Evolutionary conservation across 2,113 vertebrate species (phyloP).

Genomic region (Trichomycterus rosablanca): DNA sequence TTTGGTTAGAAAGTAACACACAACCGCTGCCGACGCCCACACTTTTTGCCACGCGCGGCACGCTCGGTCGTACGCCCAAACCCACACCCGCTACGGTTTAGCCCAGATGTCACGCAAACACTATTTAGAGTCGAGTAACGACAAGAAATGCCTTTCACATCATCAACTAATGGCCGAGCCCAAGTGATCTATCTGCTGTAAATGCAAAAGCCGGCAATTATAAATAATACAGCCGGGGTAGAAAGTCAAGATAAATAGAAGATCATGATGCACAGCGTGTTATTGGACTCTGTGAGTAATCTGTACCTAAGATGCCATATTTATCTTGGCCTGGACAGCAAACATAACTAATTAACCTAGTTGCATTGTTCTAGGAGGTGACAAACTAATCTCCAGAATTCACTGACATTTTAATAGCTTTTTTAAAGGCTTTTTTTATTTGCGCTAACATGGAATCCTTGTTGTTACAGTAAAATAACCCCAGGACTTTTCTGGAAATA

Average conservation of each 20-base stretch:
- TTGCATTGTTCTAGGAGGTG: constrained; percentile 4
- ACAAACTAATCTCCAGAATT: constrained; percentile 1
- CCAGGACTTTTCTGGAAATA: too few relatives aligned
- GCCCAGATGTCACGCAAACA: constrained; percentile 57
- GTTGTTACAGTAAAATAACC: neutral
- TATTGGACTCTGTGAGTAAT: constrained; percentile 3
- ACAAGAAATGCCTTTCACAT: constrained; percentile 62
- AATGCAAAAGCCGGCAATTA: constrained; percentile 59
- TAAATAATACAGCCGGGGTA: constrained; percentile 53
- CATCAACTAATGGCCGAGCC: constrained; percentile 63
- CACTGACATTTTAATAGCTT: constrained; percentile 20
- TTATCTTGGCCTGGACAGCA: neutral
- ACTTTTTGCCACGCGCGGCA: neutral
- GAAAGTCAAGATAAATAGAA: constrained; percentile 29
- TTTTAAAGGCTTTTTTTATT: constrained; percentile 1
- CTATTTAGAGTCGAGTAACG: constrained; percentile 66
- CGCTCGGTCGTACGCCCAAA: constrained; percentile 14
- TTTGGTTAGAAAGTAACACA: constrained; percentile 21
- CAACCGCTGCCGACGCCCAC: neutral
- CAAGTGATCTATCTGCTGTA: constrained; percentile 55
- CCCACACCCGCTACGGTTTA: constrained; percentile 51
- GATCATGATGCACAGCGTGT: constrained; percentile 20
- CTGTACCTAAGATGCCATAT: neutral
- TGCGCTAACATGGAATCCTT: neutral
- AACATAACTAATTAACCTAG: constrained; percentile 31